These are phyloP conservation scores for Coelinius sp. DNA, from an alignment of 2,888 invertebrate genomes.

Conservation along the genomic window DNA sequence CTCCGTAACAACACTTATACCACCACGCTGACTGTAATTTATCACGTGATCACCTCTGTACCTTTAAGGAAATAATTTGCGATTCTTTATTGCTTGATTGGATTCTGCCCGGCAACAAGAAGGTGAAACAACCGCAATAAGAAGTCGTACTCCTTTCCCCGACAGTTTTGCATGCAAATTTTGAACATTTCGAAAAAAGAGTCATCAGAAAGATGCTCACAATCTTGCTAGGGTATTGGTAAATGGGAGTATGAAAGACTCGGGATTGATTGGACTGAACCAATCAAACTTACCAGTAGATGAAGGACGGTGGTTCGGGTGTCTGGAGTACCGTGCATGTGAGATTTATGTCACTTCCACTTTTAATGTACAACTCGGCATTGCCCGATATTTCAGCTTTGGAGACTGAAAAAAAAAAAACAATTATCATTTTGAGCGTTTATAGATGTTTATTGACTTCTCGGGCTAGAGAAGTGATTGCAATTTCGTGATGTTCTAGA, in stretches of 20 bases:
- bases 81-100: neutral
- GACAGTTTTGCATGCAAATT: too few species aligned
- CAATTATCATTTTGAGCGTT: neutral
- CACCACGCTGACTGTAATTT: constrained; percentile 75
- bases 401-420: constrained; percentile 83
- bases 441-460: neutral
- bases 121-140: too few species aligned
- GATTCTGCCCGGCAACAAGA: too few species aligned
- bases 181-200: too few species aligned
- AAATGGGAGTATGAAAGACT: neutral
- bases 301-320: constrained; percentile 85
- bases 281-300: constrained; percentile 68
- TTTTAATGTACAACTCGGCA: constrained; percentile 88
- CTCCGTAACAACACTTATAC: constrained; percentile 73
- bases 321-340: constrained; percentile 89
- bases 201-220: neutral
- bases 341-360: constrained; percentile 92
- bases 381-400: constrained; percentile 90
- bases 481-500: too few species aligned
- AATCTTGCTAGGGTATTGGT: neutral
- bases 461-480: neutral
- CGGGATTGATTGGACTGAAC: constrained; percentile 21
- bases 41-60: constrained; percentile 74
- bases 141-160: too few species aligned
- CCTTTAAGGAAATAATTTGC: constrained; percentile 63